These are phyloP conservation scores for Labeo rohita DNA, from an alignment of 2,113 vertebrate genomes.

Conservation along the genomic window DNA sequence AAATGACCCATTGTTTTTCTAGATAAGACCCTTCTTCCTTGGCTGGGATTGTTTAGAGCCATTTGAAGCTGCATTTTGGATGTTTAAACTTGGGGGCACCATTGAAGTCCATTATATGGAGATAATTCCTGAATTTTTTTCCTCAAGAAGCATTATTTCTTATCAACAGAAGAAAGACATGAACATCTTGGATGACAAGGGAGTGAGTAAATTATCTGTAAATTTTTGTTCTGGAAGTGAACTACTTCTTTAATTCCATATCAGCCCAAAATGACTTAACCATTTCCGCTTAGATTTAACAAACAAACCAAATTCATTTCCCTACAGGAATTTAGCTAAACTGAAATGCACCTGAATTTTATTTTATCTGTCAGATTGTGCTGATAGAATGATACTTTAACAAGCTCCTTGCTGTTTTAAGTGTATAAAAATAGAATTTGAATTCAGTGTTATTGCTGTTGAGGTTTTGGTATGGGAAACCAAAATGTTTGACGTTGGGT, in stretches of 20 bases:
- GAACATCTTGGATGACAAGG: too few species aligned
- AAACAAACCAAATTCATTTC: conserved; percentile 20
- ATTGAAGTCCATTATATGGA: too few species aligned
- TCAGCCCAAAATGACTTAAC: not conserved
- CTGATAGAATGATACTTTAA: not conserved
- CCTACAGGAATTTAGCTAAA: conserved; percentile 13
- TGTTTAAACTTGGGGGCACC: too few species aligned
- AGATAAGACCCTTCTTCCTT: too few species aligned
- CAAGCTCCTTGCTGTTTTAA: not conserved
- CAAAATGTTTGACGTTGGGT: not conserved
- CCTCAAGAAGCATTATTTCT: too few species aligned
- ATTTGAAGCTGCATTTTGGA: too few species aligned
- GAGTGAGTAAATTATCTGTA: too few species aligned
- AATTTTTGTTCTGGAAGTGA: too few species aligned
- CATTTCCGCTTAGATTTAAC: not conserved
- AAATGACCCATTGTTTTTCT: too few species aligned
- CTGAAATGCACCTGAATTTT: conserved; percentile 8
- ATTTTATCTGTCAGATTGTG: not conserved
- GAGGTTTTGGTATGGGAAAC: not conserved
- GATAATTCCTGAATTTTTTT: too few species aligned
- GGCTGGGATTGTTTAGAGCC: too few species aligned
- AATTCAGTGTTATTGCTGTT: conserved; percentile 33
- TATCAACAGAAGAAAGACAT: too few species aligned
- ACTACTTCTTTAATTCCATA: not conserved
- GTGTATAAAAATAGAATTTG: not conserved